These are phyloP conservation scores for Hydractinia symbiolongicarpus DNA, from an alignment of 30 jellyfish, hydroid and myxozoan genomes.

Conservation along the genomic window DNA sequence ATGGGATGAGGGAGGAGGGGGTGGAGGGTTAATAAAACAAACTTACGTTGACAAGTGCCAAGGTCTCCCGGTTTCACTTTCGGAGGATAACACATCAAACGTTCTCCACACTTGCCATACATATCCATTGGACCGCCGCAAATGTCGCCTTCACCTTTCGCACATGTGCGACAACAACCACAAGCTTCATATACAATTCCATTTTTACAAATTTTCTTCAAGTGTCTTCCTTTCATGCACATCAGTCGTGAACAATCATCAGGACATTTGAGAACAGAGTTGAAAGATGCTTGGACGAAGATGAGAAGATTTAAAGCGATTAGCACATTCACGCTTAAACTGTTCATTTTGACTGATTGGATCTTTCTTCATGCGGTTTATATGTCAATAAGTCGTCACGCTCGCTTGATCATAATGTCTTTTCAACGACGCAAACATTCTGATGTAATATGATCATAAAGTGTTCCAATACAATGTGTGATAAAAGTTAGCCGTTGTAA, in stretches of 20 bases:
- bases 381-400: too few relatives aligned
- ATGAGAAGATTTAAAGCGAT: too few relatives aligned
- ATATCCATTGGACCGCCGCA: constrained; percentile 73
- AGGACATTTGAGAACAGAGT: constrained; percentile 9
- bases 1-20: background rate
- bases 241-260: constrained; percentile 10
- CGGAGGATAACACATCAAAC: constrained; percentile 36
- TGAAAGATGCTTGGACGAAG: background rate
- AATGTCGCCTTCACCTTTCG: constrained; percentile 54
- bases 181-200: constrained; percentile 74
- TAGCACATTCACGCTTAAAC: too few relatives aligned
- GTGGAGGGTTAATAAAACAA: background rate
- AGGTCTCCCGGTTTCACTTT: background rate
- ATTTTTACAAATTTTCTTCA: constrained; percentile 42
- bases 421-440: too few relatives aligned
- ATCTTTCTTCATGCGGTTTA: too few relatives aligned
- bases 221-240: background rate
- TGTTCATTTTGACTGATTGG: too few relatives aligned
- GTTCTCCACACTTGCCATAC: constrained; percentile 69
- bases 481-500: too few relatives aligned
- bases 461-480: too few relatives aligned
- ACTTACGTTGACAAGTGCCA: constrained; percentile 12
- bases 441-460: too few relatives aligned
- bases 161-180: constrained; percentile 84
- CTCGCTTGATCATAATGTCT: too few relatives aligned